Evolutionary conservation across 2,888 invertebrate genomes (phyloP), one percentile per base, ranked within the genome.

Genomic region (Digitonthophagus gazella): DNA sequence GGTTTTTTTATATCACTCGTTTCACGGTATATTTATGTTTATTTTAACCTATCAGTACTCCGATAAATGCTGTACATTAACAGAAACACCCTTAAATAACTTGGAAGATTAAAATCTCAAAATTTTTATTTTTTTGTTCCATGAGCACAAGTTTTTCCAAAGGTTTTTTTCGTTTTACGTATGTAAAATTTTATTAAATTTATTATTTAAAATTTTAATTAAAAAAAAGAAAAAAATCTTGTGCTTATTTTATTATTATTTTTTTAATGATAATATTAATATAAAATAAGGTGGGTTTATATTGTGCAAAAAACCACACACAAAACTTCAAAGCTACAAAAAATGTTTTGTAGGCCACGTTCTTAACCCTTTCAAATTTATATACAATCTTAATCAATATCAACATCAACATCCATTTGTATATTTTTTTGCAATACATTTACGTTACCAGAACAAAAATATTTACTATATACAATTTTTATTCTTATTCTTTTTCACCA

Each of bases 61-160:
- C 67, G 72, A 69, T 70, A 72, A 77, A 76, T 71, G 75, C 77
- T 79, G 78, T 78, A 80, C 78, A 79, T 71, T 61, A 76, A 77
- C 75, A 74, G 74, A 71, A 75, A 65, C 67, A 68, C 67, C 71
- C 66, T 71, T 71, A 65, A 71, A 71, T 68, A 64, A 67, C 71
- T 68, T 72, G 73, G 73, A 73, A 73, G 73, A 73, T 67, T 61
- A 64, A 67, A 67, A 66, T 6, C 15, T 54, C 14, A 44, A 16
- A 14, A 44, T 65, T 65, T 15, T 55, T 65, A 6, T 64, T 44
- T 55, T 65, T 54, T 54, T 18, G 11, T 14, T n/a, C 15, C 15
- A 65, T 65, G 16, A 65, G 44, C 55, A 65, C 44, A 65, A 28
- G 15, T 20, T 20, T 64, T 15, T 19, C 19, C 57, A 57, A 16